These are phyloP conservation scores for Ophiodon elongatus DNA, from an alignment of 2,113 vertebrate genomes.

Conservation along the genomic window DNA sequence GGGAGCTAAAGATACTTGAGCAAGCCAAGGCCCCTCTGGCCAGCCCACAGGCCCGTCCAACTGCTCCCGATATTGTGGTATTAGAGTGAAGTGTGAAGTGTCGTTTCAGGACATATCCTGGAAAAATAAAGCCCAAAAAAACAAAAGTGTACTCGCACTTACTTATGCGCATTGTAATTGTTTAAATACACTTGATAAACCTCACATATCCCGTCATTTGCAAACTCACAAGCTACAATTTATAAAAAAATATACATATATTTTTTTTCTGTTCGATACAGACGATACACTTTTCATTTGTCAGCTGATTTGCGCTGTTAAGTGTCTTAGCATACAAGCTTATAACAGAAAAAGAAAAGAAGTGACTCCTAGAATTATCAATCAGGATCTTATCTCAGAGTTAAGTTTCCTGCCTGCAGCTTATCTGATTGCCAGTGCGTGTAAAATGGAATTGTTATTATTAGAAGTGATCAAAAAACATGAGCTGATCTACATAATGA, in stretches of 20 bases:
- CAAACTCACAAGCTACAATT: not conserved
- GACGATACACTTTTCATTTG: not conserved
- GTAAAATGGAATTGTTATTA: conserved; percentile 13
- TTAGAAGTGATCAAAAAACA: conserved; percentile 1
- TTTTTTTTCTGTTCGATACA: not conserved
- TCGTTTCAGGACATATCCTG: not conserved
- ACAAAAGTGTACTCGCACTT: not conserved
- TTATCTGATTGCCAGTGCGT: conserved; percentile 34
- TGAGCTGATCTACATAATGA: not conserved
- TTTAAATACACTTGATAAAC: not conserved
- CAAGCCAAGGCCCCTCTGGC: not conserved
- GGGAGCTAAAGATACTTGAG: not conserved
- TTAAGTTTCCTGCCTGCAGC: conserved; percentile 6
- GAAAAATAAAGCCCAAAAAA: not conserved
- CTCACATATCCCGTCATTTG: not conserved
- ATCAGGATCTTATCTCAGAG: conserved; percentile 22
- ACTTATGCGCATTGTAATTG: not conserved
- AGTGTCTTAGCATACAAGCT: not conserved
- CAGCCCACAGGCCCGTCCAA: not conserved
- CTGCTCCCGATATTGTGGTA: not conserved
- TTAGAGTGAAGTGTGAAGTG: not conserved
- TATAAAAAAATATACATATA: too few species aligned
- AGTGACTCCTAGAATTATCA: conserved; percentile 3
- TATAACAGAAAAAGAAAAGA: not conserved
- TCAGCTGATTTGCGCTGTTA: not conserved